Conservation (phyloP, 2,888 invertebrate genomes). For the Epistrophe grossulariae region DNA sequence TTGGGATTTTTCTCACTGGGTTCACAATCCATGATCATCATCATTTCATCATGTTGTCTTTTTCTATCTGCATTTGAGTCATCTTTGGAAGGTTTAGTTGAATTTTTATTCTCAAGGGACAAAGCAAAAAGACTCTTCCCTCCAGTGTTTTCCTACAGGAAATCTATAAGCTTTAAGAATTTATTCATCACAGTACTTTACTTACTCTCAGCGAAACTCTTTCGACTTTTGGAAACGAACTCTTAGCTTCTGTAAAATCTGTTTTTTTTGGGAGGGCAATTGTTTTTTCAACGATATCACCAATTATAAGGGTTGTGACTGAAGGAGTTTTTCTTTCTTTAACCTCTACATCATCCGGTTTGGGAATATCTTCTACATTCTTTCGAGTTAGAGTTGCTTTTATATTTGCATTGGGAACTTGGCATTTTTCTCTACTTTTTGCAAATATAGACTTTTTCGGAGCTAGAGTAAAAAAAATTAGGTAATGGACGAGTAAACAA, state of each 20-base stretch:
- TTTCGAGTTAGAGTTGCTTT: not conserved
- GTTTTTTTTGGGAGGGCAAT: conserved; percentile 57
- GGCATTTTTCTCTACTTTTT: conserved; percentile 79
- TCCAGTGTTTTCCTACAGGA: conserved; percentile 55
- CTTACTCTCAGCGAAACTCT: conserved; percentile 65
- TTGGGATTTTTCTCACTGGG: conserved; percentile 53
- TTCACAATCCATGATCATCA: conserved; percentile 72
- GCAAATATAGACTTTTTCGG: conserved; percentile 81
- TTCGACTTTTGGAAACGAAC: conserved; percentile 71
- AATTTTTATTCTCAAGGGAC: conserved; percentile 82
- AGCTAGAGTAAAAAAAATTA: conserved; percentile 70
- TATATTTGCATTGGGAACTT: not conserved
- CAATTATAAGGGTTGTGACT: conserved; percentile 82
- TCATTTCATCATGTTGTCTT: conserved; percentile 51
- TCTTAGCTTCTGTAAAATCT: not conserved
- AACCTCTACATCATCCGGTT: conserved; percentile 22
- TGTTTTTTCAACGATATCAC: conserved; percentile 85
- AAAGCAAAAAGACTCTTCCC: conserved; percentile 85
- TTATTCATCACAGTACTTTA: not conserved
- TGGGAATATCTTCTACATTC: not conserved
- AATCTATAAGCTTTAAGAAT: not conserved
- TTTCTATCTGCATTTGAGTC: conserved; percentile 26
- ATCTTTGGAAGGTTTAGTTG: not conserved
- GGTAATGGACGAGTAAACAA: not conserved
- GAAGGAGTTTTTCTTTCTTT: conserved; percentile 49